Conservation (phyloP, 2,797 vertebrate species). For the Vespertilio murinus region DNA sequence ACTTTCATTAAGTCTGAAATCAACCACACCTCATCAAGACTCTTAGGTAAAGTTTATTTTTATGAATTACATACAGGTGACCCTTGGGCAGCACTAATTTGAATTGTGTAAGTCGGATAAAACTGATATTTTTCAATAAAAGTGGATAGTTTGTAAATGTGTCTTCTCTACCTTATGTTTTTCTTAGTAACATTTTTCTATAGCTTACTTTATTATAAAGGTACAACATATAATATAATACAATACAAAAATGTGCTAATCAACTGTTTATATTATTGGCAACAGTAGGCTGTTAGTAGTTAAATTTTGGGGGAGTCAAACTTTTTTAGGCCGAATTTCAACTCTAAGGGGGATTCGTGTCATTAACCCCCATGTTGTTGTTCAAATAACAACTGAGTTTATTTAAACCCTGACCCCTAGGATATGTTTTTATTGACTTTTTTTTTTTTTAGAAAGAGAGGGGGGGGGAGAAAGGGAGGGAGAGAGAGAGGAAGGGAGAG, state of each 20-base stretch:
- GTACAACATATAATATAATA: neutral
- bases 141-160: neutral
- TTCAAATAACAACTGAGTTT: neutral
- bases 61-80: neutral
- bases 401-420: neutral
- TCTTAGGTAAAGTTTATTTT: constrained; percentile 20
- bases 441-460: neutral
- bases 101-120: neutral
- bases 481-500: too few species aligned
- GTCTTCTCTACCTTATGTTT: neutral
- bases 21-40: neutral
- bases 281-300: neutral
- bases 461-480: too few species aligned
- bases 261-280: neutral
- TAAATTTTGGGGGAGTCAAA: neutral
- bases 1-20: constrained; percentile 7
- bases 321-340: neutral
- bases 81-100: neutral
- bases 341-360: neutral
- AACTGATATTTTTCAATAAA: neutral
- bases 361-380: neutral
- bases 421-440: neutral
- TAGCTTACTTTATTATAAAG: neutral
- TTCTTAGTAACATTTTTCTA: neutral
- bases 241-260: neutral